phyloP scores from a whole-genome alignment of 2,113 vertebrate genomes.

The Dicerorhinus sumatrensis region DNA sequence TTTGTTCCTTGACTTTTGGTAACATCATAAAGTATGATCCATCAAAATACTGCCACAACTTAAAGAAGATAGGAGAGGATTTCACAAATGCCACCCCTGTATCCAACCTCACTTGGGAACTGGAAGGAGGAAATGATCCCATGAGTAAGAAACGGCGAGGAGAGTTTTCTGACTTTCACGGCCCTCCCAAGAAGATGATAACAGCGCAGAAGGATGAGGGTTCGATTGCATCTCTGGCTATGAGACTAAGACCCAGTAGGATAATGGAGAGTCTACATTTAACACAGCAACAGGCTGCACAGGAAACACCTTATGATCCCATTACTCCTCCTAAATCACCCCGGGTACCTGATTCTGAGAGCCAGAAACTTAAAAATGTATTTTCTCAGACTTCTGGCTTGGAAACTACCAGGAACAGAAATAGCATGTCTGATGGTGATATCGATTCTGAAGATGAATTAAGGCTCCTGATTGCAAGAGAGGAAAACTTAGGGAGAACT shows the following conservation, averaged over 20 bases:
- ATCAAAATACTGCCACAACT: slow-evolving; percentile 97
- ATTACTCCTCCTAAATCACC: background rate
- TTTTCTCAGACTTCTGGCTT: background rate
- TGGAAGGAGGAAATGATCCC: slow-evolving; percentile 88
- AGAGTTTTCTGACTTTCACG: slow-evolving; percentile 86
- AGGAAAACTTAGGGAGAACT: slow-evolving; percentile 70
- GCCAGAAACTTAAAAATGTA: slow-evolving; percentile 6
- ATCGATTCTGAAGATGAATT: slow-evolving; percentile 92
- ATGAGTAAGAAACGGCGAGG: slow-evolving; percentile 91
- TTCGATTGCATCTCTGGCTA: background rate
- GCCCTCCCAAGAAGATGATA: slow-evolving; percentile 60
- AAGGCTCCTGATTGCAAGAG: slow-evolving; percentile 81
- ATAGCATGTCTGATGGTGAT: slow-evolving; percentile 80
- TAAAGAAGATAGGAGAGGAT: slow-evolving; percentile 90
- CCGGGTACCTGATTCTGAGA: background rate
- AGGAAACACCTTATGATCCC: background rate
- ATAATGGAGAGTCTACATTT: background rate
- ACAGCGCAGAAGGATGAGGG: slow-evolving; percentile 6
- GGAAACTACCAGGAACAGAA: background rate
- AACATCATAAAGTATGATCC: slow-evolving; percentile 95
- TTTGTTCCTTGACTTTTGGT: slow-evolving; percentile 87
- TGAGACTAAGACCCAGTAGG: background rate
- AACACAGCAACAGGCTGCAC: background rate
- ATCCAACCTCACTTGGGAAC: slow-evolving; percentile 92
- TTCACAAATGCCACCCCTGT: slow-evolving; percentile 84